Conservation (phyloP, 2,113 vertebrate genomes). For the Pyrgilauda ruficollis region DNA sequence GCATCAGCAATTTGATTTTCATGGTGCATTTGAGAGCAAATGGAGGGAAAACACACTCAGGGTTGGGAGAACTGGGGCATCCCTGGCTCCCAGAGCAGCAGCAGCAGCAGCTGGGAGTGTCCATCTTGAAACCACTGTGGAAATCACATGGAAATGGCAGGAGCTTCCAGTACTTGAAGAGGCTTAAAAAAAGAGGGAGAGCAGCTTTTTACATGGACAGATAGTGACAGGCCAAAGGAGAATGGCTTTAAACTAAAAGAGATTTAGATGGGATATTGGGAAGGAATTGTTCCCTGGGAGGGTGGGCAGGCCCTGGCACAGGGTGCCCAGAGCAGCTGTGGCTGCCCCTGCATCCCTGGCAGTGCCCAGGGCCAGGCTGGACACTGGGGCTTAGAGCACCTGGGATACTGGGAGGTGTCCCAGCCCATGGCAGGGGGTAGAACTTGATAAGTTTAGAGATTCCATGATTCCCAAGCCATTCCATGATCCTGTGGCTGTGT, state of each 20-base stretch:
- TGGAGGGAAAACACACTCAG: not conserved
- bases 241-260: not conserved
- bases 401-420: fast-evolving
- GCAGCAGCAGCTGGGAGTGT: not conserved
- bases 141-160: not conserved
- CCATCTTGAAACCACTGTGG: not conserved
- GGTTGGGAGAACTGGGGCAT: not conserved
- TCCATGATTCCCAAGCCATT: not conserved
- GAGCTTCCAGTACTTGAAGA: not conserved
- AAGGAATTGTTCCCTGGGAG: not conserved
- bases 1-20: not conserved
- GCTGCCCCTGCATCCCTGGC: not conserved
- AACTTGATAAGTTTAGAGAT: not conserved
- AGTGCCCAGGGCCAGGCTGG: not conserved
- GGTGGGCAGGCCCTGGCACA: not conserved
- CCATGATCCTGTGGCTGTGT: not conserved
- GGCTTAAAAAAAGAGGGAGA: not conserved
- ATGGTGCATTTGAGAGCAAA: not conserved
- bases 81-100: not conserved
- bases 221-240: not conserved
- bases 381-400: not conserved
- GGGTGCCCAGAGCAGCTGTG: not conserved
- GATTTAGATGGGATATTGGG: not conserved
- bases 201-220: not conserved
- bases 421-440: not conserved